Base-by-base conservation (phyloP, 2,888 invertebrate genomes). In the Herminia tarsipennalis region DNA sequence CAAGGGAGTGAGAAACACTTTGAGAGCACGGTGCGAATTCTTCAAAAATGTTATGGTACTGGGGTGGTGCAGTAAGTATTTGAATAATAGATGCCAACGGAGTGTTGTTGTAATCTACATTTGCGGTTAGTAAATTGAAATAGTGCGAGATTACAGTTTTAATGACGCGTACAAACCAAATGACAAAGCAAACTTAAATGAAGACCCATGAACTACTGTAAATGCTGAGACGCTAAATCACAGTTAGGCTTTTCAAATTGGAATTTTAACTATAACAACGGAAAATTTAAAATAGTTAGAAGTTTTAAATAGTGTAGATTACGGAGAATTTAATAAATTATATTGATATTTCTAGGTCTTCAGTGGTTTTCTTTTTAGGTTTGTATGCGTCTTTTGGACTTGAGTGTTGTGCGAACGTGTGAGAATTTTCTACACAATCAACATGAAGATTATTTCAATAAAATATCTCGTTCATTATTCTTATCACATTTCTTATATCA, bases 1-100 rank as follows among this genome's bases (percentile, higher is more conserved):
- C 60, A 45, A 17, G 35, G 20, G 9, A 37, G 25, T 49, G 52
- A 42, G 28, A 14, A 51, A 51, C 46, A 59, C 38, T 41, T 39
- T 44, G 40, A 41, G 48, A 52, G 39, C 4, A 36, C 28, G 44
- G 45, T 43, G 34, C 40, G 14, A 38, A 29, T 41, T 37, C 45
- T 52, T 39, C 42, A 13, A 14, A 4, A 56, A 46, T 51, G 52
- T 41, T 56, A 29, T 12, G 13, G 3, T 22, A n/a, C 8, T 6
- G 34, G 13, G 14, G 21, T 34, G 14, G 14, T 6, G 20, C n/a
- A 1, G 20, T 18, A 30, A 30, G 9, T 10, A 5, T 18, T 30
- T 5, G 5, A n/a, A 14, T n/a, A n/a, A n/a, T n/a, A n/a, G n/a
- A n/a, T 25, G 5, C 2, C 14, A 27, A 27, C 25, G 25, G 33